Evolutionary conservation across 1,140 invertebrate genomes (phyloP), one percentile per base, ranked within the genome.

Genomic region (Heliconius eleuchia): DNA sequence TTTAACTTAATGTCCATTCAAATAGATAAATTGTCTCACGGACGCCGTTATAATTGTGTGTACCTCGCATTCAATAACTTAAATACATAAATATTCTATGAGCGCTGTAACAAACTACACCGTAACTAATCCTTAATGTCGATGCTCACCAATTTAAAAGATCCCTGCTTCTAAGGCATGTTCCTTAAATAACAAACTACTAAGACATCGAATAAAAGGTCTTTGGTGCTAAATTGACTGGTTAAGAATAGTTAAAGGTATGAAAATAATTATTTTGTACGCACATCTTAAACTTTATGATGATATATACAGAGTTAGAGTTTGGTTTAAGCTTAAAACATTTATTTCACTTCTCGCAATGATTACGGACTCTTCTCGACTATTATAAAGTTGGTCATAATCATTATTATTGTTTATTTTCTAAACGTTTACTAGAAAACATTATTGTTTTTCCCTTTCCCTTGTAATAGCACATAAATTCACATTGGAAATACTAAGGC

Each of bases 231-330:
- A 42, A 30, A 30, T 73, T 70, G 13, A 23, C 71, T 83, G 80
- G 84, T 77, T 71, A 76, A 81, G 73, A 83, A 78, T 82, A 75
- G 78, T 83, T 82, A 83, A 73, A 88, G 83, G 83, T 88, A 83
- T 76, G 86, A 88, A 83, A 83, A 84, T 88, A 88, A 88, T 88
- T 88, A 85, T 88, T 88, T 84, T 46, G 82, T 83, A 79, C 76
- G 55, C 79, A 78, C 77, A 78, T 75, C 42, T 78, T 80, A 83
- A 80, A 87, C 23, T 88, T 88, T 88, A 88, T 85, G 81, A 86
- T 85, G 83, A 84, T 83, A 88, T 83, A 87, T 83, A 77, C 81
- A 70, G 73, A 80, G 60, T 66, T 66, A 66, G 9, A 66, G 9
- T 60, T 16, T 13, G 9, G 27, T 66, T 66, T 66, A 66, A 66